Evolutionary conservation across 2,113 vertebrate species (phyloP), one percentile per base, ranked within the genome.

Genomic region (Scolopax mira): DNA sequence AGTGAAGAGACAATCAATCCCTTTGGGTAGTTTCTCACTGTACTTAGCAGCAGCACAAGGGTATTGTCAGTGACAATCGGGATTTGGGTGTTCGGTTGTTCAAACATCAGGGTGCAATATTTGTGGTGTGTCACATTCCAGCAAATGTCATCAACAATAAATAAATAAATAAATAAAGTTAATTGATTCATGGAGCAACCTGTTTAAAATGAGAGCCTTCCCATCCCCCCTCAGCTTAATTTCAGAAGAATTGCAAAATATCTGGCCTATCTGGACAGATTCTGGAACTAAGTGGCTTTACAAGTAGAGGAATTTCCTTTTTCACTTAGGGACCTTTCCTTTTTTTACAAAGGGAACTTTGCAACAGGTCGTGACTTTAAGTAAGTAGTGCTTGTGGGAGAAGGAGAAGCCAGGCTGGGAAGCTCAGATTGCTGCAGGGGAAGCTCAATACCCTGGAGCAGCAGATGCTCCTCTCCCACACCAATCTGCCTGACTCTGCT

Each of bases 401-500:
- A 65, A 65, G 69, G 44, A 85, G 65, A 66, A 84, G 37, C 41
- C 30, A 13, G 46, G 28, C 12, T 80, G 60, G 35, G 83, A 88
- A 94, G 42, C 61, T 80, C 60, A 37, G 39, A 44, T 30, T 86
- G 60, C 57, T 91, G 49, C 41, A 52, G 3, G 21, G 73, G n/a
- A 91, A 93, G 82, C 37, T 28, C 25, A 74, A 52, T 81, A 46
- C 58, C 74, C 57, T 66, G 7, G 5, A 44, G 51, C 1, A 86
- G 72, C 85, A 91, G 85, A 93, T 81, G 69, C 48, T 92, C 3
- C 24, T 96, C 83, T 88, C 89, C 73, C 44, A 79, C 80, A 83
- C 33, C 67, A 64, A 41, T 65, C 83, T 94, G 79, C 77, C 73
- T 57, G 65, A 31, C 61, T 73, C 35, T 85, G 65, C 52, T 66